Evolutionary conservation across 1,140 invertebrate genomes (phyloP), one percentile per base, ranked within the genome.

Genomic region (Drosophila quadrilineata): DNA sequence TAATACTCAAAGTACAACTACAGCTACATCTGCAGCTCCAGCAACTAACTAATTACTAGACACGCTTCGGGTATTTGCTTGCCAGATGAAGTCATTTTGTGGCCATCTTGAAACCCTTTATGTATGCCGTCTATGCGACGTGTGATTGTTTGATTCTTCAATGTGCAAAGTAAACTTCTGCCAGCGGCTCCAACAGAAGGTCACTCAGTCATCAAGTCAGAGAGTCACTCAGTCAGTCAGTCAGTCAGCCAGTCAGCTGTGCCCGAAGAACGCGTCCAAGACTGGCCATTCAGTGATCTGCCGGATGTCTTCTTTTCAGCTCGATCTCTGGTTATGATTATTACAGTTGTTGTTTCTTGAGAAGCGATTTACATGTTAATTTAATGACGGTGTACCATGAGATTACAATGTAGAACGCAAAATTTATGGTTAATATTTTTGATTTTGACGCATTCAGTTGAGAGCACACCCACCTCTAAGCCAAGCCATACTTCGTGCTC

Each of bases 341-440:
- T n/a, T n/a, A n/a, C n/a, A n/a, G n/a, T n/a, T n/a, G n/a, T n/a
- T n/a, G 17, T 62, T 29, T 48, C 29, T 56, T 60, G 52, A 72
- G 75, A 69, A 65, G 50, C 79, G 65, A 77, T 85, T 85, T 77
- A 74, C 64, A 84, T 84, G 77, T 85, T 85, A 84, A 84, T 77
- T 85, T 48, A 77, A 84, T 75, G 77, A 65, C 38, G 31, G 62
- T 38, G 53, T 71, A 69, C 58, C 22, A 50, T 52, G 40, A 35
- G 46, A 52, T 31, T 54, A 28, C 28, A 31, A 29, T 17, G 36
- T 68, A 56, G 57, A 72, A 79, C 36, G 16, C 10, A 45, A 60
- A 69, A 80, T 80, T 80, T 82, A 80, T 80, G 68, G 49, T 53
- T 64, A 36, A 75, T 80, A 75, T 75, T 71, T 45, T 67, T 38